A percentile compares a stretch with the other conserved stretches of the same genome.
These are phyloP conservation scores for Origma solitaria DNA, from an alignment of 2,113 vertebrate genomes.

Conservation along the genomic window DNA sequence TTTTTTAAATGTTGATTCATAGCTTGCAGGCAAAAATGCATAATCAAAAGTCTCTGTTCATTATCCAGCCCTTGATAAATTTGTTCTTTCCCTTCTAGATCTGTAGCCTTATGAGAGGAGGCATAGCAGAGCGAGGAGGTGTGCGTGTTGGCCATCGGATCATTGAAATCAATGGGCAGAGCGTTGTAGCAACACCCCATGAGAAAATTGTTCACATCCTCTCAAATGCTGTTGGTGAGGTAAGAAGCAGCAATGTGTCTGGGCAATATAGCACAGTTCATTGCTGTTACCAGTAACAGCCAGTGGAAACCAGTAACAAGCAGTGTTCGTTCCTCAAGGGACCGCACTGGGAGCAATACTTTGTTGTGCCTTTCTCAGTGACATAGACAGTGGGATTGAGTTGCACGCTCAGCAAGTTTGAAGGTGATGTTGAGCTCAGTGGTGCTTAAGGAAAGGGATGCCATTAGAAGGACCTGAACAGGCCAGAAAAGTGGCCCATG, in stretches of 20 bases:
- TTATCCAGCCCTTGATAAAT: not conserved
- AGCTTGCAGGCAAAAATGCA: not conserved
- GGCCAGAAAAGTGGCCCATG: not conserved
- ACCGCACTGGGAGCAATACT: not conserved
- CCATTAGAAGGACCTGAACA: not conserved
- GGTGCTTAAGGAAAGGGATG: not conserved
- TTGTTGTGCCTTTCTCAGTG: not conserved
- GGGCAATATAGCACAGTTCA: not conserved
- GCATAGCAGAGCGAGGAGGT: conserved; percentile 93
- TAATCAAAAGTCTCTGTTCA: not conserved
- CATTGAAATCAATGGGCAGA: conserved; percentile 97
- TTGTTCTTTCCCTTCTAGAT: conserved; percentile 73
- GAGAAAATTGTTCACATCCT: conserved; percentile 97
- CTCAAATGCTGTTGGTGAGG: conserved; percentile 94
- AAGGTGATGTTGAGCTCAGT: not conserved
- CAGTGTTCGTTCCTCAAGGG: not conserved
- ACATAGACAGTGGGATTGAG: not conserved
- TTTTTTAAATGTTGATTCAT: not conserved
- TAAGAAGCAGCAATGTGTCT: conserved; percentile 47
- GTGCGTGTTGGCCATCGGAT: conserved; percentile 97
- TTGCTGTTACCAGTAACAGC: not conserved
- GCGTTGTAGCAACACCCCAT: conserved; percentile 93
- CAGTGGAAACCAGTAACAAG: not conserved
- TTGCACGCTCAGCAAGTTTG: not conserved
- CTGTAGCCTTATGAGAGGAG: conserved; percentile 97